Percentiles rank a stretch among this genome's conserved stretches.
phyloP scores from a whole-genome alignment of 2,888 invertebrate genomes.

The Microchrysa polita region DNA sequence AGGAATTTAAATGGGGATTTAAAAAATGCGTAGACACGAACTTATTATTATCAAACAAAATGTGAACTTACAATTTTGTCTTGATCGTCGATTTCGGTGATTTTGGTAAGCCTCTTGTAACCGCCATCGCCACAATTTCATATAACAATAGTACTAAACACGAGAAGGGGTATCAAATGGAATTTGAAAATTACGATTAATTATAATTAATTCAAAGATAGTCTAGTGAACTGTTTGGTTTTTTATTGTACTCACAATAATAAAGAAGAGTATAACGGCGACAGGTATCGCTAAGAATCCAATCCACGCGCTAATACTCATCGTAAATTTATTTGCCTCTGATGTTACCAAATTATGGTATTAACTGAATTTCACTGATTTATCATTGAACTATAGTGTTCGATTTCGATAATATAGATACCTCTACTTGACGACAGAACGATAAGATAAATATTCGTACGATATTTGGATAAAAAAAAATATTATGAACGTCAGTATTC shows the following conservation, averaged over 20 bases:
- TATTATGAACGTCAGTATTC: too few relatives aligned
- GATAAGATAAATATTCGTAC: conserved; percentile 31
- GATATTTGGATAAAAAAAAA: conserved; percentile 6
- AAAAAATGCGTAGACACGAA: background rate
- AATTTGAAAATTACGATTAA: background rate
- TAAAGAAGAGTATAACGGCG: background rate
- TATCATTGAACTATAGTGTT: conserved; percentile 31
- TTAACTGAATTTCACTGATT: conserved; percentile 28
- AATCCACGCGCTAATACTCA: conserved; percentile 29
- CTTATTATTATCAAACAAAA: background rate
- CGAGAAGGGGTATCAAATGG: background rate
- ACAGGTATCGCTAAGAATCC: conserved; percentile 25
- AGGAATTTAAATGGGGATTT: background rate
- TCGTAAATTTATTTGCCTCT: conserved; percentile 32
- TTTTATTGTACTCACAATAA: conserved; percentile 16
- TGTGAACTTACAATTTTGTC: conserved; percentile 29
- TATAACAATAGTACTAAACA: conserved; percentile 20
- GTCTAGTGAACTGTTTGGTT: too few relatives aligned
- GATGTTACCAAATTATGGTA: conserved; percentile 22
- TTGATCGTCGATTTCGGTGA: conserved; percentile 24
- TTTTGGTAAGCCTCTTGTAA: conserved; percentile 30
- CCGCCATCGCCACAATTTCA: conserved; percentile 27
- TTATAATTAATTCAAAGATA: background rate
- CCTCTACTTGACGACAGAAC: too few relatives aligned
- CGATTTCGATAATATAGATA: conserved; percentile 16